phyloP scores from a whole-genome alignment of 1,140 invertebrate species.

The Helicorthomorpha holstii region DNA sequence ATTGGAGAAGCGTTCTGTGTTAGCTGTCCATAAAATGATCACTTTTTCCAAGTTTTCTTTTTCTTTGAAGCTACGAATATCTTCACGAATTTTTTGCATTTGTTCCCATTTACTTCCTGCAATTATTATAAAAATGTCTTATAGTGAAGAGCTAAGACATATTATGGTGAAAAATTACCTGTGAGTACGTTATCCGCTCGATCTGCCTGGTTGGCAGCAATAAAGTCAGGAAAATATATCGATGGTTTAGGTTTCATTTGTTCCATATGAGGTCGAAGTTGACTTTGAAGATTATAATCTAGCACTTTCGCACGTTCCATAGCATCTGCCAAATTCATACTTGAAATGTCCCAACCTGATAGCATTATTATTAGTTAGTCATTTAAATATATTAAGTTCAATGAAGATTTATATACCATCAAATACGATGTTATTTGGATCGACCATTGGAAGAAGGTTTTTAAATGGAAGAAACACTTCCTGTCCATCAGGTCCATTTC shows the following conservation, averaged over 20 bases:
- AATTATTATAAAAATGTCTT: neutral
- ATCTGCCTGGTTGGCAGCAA: slow-evolving; percentile 83
- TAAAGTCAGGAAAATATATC: slow-evolving; percentile 78
- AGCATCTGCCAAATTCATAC: slow-evolving; percentile 60
- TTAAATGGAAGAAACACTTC: slow-evolving; percentile 61
- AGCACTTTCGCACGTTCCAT: slow-evolving; percentile 58
- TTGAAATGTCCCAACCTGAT: slow-evolving; percentile 79
- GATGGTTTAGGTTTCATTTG: slow-evolving; percentile 61
- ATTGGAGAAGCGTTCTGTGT: slow-evolving; percentile 78
- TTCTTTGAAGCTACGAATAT: slow-evolving; percentile 67
- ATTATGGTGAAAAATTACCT: too few species aligned
- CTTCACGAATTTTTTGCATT: slow-evolving; percentile 50
- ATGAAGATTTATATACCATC: slow-evolving; percentile 45
- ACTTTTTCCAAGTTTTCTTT: slow-evolving; percentile 50
- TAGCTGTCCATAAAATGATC: slow-evolving; percentile 88
- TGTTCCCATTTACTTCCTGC: slow-evolving; percentile 42
- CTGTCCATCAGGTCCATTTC: slow-evolving; percentile 40
- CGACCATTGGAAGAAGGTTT: slow-evolving; percentile 67
- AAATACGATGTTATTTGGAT: slow-evolving; percentile 71
- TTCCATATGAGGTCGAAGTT: slow-evolving; percentile 53
- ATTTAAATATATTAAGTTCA: too few species aligned
- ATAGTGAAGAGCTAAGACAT: too few species aligned
- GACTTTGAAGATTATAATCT: slow-evolving; percentile 36
- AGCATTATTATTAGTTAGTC: too few species aligned
- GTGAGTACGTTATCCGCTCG: slow-evolving; percentile 68